Conservation (phyloP, 2,888 invertebrate genomes). For the Cantharis nigra region DNA sequence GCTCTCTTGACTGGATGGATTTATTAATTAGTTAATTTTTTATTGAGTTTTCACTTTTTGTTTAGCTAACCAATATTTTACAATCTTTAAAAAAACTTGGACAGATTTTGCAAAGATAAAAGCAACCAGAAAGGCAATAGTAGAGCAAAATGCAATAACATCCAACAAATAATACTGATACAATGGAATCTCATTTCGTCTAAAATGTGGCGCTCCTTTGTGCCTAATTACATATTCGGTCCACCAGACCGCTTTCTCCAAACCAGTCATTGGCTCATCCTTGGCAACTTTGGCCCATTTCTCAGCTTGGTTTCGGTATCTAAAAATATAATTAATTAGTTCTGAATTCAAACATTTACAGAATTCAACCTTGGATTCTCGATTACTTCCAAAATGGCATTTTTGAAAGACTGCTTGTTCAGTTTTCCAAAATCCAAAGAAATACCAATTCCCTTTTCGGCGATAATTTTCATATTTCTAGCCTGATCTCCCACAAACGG, state of each 20-base stretch:
- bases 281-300: not conserved
- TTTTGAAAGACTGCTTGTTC: not conserved
- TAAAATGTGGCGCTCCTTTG: not conserved
- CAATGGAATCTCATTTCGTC: not conserved
- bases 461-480: not conserved
- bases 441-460: not conserved
- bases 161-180: conserved; percentile 9
- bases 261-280: conserved; percentile 4
- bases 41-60: not conserved
- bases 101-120: not conserved
- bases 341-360: not conserved
- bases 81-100: not conserved
- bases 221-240: conserved; percentile 9
- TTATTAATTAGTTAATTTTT: not conserved
- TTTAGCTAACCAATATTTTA: not conserved
- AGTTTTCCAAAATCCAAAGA: not conserved
- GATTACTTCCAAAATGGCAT: not conserved
- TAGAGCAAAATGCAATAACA: not conserved
- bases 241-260: conserved; percentile 12
- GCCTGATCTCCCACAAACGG: not conserved
- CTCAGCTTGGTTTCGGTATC: not conserved
- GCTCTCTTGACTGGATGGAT: too few species aligned
- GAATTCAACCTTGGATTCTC: not conserved
- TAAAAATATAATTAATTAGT: not conserved
- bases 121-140: not conserved